Percentiles rank a stretch among this genome's conserved stretches.
These are phyloP conservation scores for Apamea monoglypha DNA, from an alignment of 2,888 invertebrate genomes.

Conservation along the genomic window DNA sequence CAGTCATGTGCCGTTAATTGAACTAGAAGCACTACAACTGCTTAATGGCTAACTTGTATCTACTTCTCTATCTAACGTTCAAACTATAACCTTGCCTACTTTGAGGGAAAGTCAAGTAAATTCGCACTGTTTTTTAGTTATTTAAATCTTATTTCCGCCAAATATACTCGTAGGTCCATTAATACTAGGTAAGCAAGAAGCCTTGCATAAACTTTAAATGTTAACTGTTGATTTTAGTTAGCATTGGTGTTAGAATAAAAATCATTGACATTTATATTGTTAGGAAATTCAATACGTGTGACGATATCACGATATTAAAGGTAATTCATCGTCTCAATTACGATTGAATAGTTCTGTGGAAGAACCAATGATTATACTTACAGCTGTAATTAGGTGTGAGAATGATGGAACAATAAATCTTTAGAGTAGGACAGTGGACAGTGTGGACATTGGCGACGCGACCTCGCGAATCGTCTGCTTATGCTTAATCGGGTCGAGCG, in stretches of 20 bases:
- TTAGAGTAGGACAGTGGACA: constrained; percentile 67
- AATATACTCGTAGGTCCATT: background rate
- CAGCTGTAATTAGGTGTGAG: constrained; percentile 66
- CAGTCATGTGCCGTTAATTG: constrained; percentile 69
- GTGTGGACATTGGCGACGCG: constrained; percentile 67
- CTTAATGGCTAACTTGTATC: constrained; percentile 60
- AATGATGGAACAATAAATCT: constrained; percentile 72
- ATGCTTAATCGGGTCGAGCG: constrained; percentile 84
- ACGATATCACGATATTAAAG: constrained; percentile 1
- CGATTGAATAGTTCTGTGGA: constrained; percentile 11
- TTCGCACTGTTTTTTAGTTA: constrained; percentile 4
- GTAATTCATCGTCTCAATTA: constrained; percentile 14
- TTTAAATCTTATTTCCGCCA: background rate
- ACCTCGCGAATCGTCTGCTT: constrained; percentile 85
- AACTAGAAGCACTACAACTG: constrained; percentile 69
- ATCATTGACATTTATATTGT: background rate
- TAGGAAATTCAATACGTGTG: constrained; percentile 12
- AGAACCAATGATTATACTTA: constrained; percentile 25
- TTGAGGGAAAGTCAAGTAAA: constrained; percentile 31
- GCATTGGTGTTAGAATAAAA: background rate
- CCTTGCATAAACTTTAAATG: background rate
- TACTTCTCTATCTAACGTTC: constrained; percentile 41
- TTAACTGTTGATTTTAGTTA: background rate
- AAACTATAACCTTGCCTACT: constrained; percentile 39
- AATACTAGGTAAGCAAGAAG: background rate